Conservation (phyloP, 2,888 invertebrate genomes). For the Mythimna vitellina region DNA sequence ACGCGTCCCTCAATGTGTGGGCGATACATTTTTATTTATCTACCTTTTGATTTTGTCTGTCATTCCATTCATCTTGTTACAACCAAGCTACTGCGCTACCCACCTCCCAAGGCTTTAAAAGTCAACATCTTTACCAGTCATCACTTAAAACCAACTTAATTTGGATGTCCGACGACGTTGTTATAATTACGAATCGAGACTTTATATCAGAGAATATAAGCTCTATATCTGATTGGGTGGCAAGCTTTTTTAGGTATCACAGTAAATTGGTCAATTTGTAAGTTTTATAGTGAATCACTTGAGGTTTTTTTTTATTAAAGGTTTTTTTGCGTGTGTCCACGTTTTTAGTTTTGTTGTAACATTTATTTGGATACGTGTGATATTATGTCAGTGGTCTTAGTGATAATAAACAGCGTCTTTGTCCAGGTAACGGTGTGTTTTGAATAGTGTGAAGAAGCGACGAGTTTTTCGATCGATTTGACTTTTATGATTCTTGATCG, state of each 20-base stretch:
- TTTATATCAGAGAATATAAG: slow-evolving; percentile 67
- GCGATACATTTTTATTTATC: slow-evolving; percentile 79
- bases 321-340: slow-evolving; percentile 70
- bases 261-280: slow-evolving; percentile 61
- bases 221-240: slow-evolving; percentile 27
- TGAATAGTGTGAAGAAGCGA: slow-evolving; percentile 35
- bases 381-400: slow-evolving; percentile 85
- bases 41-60: slow-evolving; percentile 78
- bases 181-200: slow-evolving; percentile 55
- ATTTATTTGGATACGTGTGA: slow-evolving; percentile 80
- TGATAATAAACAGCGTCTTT: slow-evolving; percentile 80
- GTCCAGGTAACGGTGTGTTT: slow-evolving; percentile 75
- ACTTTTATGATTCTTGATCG: slow-evolving; percentile 11
- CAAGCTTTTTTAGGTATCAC: slow-evolving; percentile 11
- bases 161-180: background rate
- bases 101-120: slow-evolving; percentile 70
- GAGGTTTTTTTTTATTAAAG: slow-evolving; percentile 65
- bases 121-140: slow-evolving; percentile 76
- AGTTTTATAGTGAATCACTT: slow-evolving; percentile 85
- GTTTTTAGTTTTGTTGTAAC: slow-evolving; percentile 76
- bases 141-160: slow-evolving; percentile 64
- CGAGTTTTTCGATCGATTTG: slow-evolving; percentile 11
- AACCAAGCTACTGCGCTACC: slow-evolving; percentile 84
- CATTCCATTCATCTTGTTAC: slow-evolving; percentile 82
- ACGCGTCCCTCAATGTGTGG: slow-evolving; percentile 76